These are phyloP conservation scores for Hipposideros armiger DNA, from an alignment of 2,113 vertebrate species.

Conservation along the genomic window DNA sequence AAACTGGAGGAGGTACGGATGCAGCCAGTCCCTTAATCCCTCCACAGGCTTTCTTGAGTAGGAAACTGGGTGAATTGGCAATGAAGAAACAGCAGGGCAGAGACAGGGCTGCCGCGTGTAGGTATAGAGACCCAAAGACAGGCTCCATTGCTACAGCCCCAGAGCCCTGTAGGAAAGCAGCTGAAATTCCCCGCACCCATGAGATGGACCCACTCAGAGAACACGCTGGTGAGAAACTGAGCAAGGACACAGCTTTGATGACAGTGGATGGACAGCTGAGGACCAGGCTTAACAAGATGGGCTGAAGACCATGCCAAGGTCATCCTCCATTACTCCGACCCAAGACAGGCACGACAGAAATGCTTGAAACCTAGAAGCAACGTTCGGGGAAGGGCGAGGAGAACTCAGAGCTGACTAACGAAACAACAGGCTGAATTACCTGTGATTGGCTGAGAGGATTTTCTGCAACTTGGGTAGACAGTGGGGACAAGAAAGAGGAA, in stretches of 20 bases:
- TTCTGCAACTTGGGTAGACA: neutral
- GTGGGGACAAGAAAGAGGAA: neutral
- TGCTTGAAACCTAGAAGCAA: neutral
- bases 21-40: too few relatives aligned
- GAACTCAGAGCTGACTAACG: neutral
- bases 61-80: too few relatives aligned
- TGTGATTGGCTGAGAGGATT: neutral
- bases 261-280: neutral
- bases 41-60: neutral
- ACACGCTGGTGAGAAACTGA: neutral
- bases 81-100: neutral
- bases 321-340: neutral
- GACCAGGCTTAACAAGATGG: too few relatives aligned
- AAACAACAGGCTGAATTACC: neutral
- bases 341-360: too few relatives aligned
- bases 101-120: too few relatives aligned
- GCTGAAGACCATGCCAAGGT: neutral
- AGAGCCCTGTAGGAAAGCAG: neutral
- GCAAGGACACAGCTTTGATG: neutral
- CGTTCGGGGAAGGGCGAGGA: neutral
- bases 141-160: neutral
- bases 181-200: too few relatives aligned
- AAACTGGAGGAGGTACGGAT: rapidly evolving
- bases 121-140: neutral
- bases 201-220: neutral